phyloP scores from a whole-genome alignment of 1,140 invertebrate genomes.

The Nixonia krombeini region DNA sequence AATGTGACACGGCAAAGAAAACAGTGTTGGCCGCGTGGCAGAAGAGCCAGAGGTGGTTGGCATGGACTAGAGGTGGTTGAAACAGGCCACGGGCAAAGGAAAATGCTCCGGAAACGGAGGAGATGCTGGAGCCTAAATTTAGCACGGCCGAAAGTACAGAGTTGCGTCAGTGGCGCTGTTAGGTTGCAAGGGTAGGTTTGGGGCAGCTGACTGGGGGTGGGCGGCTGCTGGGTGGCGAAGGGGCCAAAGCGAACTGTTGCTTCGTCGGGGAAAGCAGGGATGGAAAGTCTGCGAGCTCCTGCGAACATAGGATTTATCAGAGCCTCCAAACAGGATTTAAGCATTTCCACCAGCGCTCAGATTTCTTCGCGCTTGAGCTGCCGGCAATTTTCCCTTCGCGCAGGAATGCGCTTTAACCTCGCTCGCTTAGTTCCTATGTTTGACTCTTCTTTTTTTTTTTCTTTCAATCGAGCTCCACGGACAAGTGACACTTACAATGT shows the following conservation, averaged over 20 bases:
- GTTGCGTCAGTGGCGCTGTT: conserved; percentile 47
- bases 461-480: no score
- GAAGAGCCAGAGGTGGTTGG: neutral
- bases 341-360: conserved; percentile 43
- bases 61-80: no score
- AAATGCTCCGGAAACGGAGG: neutral
- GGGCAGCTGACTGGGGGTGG: conserved; percentile 14
- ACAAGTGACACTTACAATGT: no score
- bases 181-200: conserved; percentile 49
- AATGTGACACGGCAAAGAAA: neutral
- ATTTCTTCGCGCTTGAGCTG: conserved; percentile 39
- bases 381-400: conserved; percentile 30
- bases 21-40: neutral
- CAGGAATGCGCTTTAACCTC: neutral
- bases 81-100: neutral
- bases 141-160: conserved; percentile 48
- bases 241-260: conserved; percentile 47
- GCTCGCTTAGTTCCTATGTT: neutral
- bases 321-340: conserved; percentile 56
- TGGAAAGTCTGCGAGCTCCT: conserved; percentile 34
- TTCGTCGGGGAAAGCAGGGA: conserved; percentile 57
- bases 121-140: conserved; percentile 50
- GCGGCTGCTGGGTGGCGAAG: conserved; percentile 4
- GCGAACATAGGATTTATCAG: conserved; percentile 58
- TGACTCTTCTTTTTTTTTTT: neutral